These are phyloP conservation scores for Drosophila eohydei DNA, from an alignment of 2,888 invertebrate species.

Conservation along the genomic window DNA sequence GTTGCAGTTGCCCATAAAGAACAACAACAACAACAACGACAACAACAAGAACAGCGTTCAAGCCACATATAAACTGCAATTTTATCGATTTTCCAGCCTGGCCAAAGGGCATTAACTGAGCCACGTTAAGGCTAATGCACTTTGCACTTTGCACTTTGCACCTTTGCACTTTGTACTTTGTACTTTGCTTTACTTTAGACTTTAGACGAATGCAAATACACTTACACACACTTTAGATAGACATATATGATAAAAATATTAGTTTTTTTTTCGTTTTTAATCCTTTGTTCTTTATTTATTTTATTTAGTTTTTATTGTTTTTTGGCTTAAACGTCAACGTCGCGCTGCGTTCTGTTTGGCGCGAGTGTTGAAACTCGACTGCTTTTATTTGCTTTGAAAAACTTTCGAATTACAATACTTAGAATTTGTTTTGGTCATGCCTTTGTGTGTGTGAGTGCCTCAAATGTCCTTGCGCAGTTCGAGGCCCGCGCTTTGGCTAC, in stretches of 20 bases:
- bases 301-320: background rate
- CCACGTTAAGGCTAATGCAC: conserved; percentile 80
- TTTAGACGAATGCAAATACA: background rate
- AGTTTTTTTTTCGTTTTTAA: background rate
- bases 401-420: conserved; percentile 82
- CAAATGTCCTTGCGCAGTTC: conserved; percentile 84
- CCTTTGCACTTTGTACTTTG: conserved; percentile 5
- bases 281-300: background rate
- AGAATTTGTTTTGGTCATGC: conserved; percentile 74
- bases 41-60: background rate
- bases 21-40: conserved; percentile 19
- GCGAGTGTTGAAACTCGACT: conserved; percentile 83
- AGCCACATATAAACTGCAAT: conserved; percentile 52
- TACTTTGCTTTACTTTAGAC: conserved; percentile 1
- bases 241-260: background rate
- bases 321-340: conserved; percentile 23
- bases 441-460: conserved; percentile 32
- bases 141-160: conserved; percentile 61
- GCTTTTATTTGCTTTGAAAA: conserved; percentile 78
- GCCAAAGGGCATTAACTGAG: conserved; percentile 81
- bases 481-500: conserved; percentile 46
- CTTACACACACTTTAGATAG: conserved; percentile 4
- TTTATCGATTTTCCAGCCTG: conserved; percentile 78
- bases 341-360: conserved; percentile 63
- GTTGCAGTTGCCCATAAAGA: conserved; percentile 68